A percentile compares a stretch with the other conserved stretches of the same genome.
Evolutionary conservation across 1,140 invertebrate genomes (phyloP).

Genomic region (Medauroidea extradentata): DNA sequence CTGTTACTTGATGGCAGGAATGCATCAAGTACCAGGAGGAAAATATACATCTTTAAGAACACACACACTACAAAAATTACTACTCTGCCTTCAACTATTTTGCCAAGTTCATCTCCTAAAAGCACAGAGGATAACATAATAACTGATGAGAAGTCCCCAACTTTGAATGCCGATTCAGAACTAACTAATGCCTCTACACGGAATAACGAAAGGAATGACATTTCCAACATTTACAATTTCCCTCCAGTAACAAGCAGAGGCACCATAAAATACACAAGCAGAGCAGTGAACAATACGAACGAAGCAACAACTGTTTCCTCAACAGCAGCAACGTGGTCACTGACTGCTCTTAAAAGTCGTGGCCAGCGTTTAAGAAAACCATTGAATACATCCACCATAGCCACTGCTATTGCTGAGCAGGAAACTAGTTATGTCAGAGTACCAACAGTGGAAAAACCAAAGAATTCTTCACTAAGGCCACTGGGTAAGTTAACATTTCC

Average conservation of each 20-base stretch:
- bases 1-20: no score
- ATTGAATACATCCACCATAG: not conserved
- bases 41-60: not conserved
- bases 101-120: not conserved
- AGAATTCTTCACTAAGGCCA: not conserved
- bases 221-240: not conserved
- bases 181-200: not conserved
- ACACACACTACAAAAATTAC: not conserved
- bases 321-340: not conserved
- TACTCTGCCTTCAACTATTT: no score
- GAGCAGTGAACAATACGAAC: not conserved
- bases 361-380: not conserved
- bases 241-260: not conserved
- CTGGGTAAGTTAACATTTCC: no score
- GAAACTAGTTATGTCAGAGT: not conserved
- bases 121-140: not conserved
- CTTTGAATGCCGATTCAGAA: not conserved
- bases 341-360: not conserved
- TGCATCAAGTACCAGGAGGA: not conserved
- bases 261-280: not conserved
- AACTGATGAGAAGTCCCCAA: not conserved
- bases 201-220: conserved; percentile 1
- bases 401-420: not conserved
- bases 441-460: not conserved
- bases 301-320: not conserved